Percentiles rank a stretch among this genome's conserved stretches.
Conservation (phyloP, 2,888 invertebrate species). For the Pachymerium ferrugineum region DNA sequence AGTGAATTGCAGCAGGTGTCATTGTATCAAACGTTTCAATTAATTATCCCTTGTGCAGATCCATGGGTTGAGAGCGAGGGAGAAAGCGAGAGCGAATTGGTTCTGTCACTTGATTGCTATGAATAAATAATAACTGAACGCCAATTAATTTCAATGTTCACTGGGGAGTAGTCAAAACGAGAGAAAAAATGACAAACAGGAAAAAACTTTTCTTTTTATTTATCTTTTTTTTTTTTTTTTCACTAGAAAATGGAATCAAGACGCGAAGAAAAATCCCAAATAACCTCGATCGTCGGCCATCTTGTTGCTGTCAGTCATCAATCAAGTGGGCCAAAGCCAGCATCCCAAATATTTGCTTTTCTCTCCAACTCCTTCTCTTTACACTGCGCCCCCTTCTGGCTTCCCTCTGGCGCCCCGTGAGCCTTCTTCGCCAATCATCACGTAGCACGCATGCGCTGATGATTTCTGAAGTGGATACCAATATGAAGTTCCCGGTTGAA, state of each 20-base stretch:
- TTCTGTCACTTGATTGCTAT: not conserved
- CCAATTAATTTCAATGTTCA: conserved; percentile 11
- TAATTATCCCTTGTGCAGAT: not conserved
- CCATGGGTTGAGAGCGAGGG: not conserved
- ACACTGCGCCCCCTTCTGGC: conserved; percentile 19
- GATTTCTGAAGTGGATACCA: conserved; percentile 24
- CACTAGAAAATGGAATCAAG: no score
- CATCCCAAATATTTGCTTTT: conserved; percentile 25
- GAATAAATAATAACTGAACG: conserved; percentile 16
- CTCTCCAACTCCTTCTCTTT: conserved; percentile 25
- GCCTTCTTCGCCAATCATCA: conserved; percentile 24
- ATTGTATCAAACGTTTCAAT: conserved; percentile 1
- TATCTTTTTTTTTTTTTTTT: no score
- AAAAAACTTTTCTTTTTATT: no score
- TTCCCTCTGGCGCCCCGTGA: conserved; percentile 11
- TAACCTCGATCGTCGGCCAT: not conserved
- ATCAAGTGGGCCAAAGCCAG: conserved; percentile 24
- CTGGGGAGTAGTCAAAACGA: not conserved
- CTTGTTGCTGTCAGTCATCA: conserved; percentile 27
- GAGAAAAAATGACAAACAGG: not conserved
- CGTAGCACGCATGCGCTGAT: conserved; percentile 21
- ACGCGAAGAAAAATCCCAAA: not conserved
- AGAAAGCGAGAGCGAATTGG: not conserved
- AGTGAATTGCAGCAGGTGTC: not conserved
- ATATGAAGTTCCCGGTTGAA: conserved; percentile 20